Conservation (phyloP, 2,888 invertebrate species). For the Prenolepis imparis region DNA sequence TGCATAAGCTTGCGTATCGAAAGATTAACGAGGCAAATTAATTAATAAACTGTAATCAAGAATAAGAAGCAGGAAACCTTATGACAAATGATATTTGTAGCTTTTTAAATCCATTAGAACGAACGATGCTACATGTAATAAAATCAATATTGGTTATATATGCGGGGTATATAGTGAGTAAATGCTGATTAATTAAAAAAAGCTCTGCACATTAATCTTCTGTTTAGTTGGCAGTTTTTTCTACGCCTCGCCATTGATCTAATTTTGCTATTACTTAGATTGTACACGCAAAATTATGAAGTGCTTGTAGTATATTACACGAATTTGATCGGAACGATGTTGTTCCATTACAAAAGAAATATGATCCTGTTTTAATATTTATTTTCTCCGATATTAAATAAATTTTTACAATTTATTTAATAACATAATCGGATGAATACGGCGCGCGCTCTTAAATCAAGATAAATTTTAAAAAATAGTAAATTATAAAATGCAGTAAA, state of each 20-base stretch:
- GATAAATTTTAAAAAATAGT: conserved; percentile 34
- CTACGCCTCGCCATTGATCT: conserved; percentile 51
- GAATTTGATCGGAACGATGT: conserved; percentile 43
- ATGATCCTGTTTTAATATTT: conserved; percentile 52
- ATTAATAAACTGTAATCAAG: conserved; percentile 22
- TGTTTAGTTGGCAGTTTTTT: conserved; percentile 50
- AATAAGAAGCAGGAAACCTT: conserved; percentile 44
- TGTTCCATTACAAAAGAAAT: conserved; percentile 55
- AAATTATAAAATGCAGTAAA: conserved; percentile 48
- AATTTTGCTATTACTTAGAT: conserved; percentile 24
- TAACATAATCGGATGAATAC: conserved; percentile 51
- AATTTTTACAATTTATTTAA: conserved; percentile 52
- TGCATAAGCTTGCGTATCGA: background rate
- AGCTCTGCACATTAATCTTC: conserved; percentile 75
- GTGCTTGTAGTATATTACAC: background rate
- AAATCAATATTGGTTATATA: conserved; percentile 66
- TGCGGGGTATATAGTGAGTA: conserved; percentile 27
- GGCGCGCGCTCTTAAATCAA: conserved; percentile 25
- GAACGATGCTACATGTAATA: conserved; percentile 63
- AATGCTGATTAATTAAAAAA: conserved; percentile 76
- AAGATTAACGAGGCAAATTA: conserved; percentile 36
- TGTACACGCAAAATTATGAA: conserved; percentile 22
- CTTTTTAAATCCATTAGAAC: conserved; percentile 70
- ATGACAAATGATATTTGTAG: conserved; percentile 74
- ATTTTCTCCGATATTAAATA: conserved; percentile 51